Evolutionary conservation across 2,888 invertebrate genomes (phyloP).

Genomic region (Papilio protenor): DNA sequence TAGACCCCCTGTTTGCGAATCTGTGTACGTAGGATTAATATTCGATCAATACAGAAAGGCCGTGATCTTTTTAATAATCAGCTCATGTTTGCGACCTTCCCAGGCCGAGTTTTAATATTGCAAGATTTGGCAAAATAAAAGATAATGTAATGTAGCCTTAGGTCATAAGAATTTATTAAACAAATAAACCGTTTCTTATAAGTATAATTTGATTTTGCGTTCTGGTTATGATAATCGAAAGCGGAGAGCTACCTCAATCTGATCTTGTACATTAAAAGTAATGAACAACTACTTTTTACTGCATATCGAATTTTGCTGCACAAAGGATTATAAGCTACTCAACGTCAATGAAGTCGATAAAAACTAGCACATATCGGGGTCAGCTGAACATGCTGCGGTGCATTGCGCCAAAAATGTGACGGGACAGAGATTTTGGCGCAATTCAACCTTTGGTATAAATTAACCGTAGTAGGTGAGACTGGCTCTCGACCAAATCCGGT

Average conservation of each 20-base stretch:
- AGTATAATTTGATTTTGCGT: background rate
- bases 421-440: slow-evolving; percentile 43
- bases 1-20: background rate
- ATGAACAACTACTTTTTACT: background rate
- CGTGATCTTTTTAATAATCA: slow-evolving; percentile 3
- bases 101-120: background rate
- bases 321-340: slow-evolving; percentile 14
- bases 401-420: slow-evolving; percentile 62
- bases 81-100: background rate
- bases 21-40: background rate
- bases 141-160: background rate
- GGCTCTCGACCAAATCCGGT: slow-evolving; percentile 68
- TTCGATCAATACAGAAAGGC: background rate
- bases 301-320: slow-evolving; percentile 5
- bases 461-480: slow-evolving; percentile 57
- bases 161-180: background rate
- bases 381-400: slow-evolving; percentile 57
- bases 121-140: background rate
- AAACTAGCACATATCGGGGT: slow-evolving; percentile 37
- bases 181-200: background rate
- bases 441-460: slow-evolving; percentile 52
- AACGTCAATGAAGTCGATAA: slow-evolving; percentile 24
- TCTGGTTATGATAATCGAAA: background rate
- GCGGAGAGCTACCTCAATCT: slow-evolving; percentile 3
- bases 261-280: background rate